Percentiles rank a stretch among this genome's conserved stretches.
Evolutionary conservation across 2,888 invertebrate genomes (phyloP).

Genomic region (Watsonalla cultraria): DNA sequence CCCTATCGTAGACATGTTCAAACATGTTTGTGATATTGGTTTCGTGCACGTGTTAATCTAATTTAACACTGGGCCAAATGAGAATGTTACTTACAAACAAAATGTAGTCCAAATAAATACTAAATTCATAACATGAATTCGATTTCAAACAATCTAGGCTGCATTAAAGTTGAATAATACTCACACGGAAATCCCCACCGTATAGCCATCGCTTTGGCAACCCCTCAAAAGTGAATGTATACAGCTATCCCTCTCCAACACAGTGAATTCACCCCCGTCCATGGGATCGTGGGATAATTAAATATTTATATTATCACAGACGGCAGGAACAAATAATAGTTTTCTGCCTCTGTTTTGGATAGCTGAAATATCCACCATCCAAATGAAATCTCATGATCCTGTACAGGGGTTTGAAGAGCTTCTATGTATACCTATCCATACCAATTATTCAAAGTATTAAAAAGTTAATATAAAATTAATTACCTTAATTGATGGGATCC

Average conservation of each 20-base stretch:
- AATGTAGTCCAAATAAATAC: no score
- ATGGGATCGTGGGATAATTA: constrained; percentile 70
- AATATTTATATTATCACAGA: constrained; percentile 68
- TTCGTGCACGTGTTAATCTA: constrained; percentile 5
- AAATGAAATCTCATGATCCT: no score
- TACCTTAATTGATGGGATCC: constrained; percentile 54
- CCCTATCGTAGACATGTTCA: constrained; percentile 34
- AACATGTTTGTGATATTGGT: constrained; percentile 38
- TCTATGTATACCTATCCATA: background rate
- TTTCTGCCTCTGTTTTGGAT: constrained; percentile 5
- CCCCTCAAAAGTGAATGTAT: constrained; percentile 55
- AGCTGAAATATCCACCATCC: background rate
- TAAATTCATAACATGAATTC: no score
- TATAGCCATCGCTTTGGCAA: constrained; percentile 54
- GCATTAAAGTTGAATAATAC: constrained; percentile 23
- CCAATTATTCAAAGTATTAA: background rate
- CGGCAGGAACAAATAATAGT: constrained; percentile 21
- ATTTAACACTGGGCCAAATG: background rate
- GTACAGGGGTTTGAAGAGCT: no score
- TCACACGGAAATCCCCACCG: constrained; percentile 53
- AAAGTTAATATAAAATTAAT: background rate
- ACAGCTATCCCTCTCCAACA: constrained; percentile 55
- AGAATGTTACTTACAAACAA: no score
- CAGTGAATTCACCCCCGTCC: constrained; percentile 51
- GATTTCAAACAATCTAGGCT: constrained; percentile 5